Conservation (phyloP, 2,888 invertebrate genomes). For the Zaprionus obscuricornis region DNA sequence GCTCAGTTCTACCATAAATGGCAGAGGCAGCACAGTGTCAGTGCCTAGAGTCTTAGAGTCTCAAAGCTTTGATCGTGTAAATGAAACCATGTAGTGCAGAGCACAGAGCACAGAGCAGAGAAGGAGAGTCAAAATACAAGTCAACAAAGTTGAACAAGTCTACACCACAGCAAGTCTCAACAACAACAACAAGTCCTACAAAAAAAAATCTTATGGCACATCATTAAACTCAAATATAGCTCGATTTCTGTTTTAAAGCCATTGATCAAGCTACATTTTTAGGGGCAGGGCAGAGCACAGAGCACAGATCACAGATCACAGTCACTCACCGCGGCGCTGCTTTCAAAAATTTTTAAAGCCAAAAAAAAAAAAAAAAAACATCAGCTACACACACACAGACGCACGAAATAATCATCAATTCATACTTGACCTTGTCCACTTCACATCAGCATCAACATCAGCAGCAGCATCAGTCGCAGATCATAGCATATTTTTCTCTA, state of each 20-base stretch:
- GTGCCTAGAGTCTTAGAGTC: slow-evolving; percentile 25
- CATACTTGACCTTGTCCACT: slow-evolving; percentile 65
- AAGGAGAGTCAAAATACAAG: too few relatives aligned
- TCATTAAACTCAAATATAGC: slow-evolving; percentile 55
- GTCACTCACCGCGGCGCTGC: too few relatives aligned
- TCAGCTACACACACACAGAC: slow-evolving; percentile 23
- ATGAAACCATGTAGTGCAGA: slow-evolving; percentile 49
- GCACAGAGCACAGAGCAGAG: too few relatives aligned
- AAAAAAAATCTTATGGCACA: slow-evolving; percentile 59
- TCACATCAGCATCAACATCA: too few relatives aligned
- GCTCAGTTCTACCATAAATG: slow-evolving; percentile 68
- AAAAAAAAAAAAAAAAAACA: too few relatives aligned
- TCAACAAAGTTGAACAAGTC: too few relatives aligned
- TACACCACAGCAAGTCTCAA: too few relatives aligned
- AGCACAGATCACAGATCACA: too few relatives aligned
- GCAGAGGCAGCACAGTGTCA: slow-evolving; percentile 22
- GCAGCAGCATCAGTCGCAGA: too few relatives aligned
- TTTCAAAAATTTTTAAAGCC: too few relatives aligned
- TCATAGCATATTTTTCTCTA: too few relatives aligned
- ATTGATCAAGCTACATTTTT: neutral
- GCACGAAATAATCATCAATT: slow-evolving; percentile 41
- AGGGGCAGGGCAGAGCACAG: slow-evolving; percentile 31
- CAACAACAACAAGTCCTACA: too few relatives aligned
- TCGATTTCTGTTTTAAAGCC: slow-evolving; percentile 5
- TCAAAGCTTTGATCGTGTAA: slow-evolving; percentile 32